Base-by-base conservation (phyloP, 2,888 invertebrate species). In the Abrostola triplasia region DNA sequence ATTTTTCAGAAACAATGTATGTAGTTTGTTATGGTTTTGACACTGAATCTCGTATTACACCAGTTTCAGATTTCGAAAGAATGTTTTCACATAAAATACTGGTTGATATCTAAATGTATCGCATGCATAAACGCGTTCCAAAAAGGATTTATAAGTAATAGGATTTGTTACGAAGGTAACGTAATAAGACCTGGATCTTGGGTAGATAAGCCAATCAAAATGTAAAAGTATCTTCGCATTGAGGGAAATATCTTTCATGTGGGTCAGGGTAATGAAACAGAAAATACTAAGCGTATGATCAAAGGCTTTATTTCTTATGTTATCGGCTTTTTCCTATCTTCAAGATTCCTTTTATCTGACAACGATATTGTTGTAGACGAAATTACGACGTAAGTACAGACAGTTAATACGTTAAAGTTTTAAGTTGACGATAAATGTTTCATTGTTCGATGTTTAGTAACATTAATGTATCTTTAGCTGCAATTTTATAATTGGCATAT, bases 281-380 rank as follows among this genome's bases (percentile, higher is more conserved):
- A 69, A 76, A 75, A 77, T 64, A 75, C 64, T 56, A 57, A 52
- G 51, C 41, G n/a, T 64, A 12, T 8, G 57, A 67, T 66, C 59
- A 70, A 76, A 70, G 64, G 67, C 73, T 70, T 73, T 66, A n/a
- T 11, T 56, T 48, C 58, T 59, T 64, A 48, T 42, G 48, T 59
- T 65, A 64, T 73, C 64, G 51, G 38, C 36, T 11, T 13, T n/a
- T 24, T 8, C 36, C 58, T 63, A 66, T 70, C 40, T 51, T 8
- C 12, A 57, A 61, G 44, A 67, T 56, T 61, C 40, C 57, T 10
- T 59, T 67, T 66, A 64, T 64, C 42, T 73, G 76, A 79, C 71
- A 83, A 77, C 64, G 71, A 80, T 83, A 85, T 84, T 82, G 73
- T 78, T 79, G 83, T 79, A 77, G 36, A 8, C 13, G 44, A 13